These are phyloP conservation scores for Pocillopora grandis DNA, from an alignment of 92 coral and sea anemone genomes.

Conservation along the genomic window DNA sequence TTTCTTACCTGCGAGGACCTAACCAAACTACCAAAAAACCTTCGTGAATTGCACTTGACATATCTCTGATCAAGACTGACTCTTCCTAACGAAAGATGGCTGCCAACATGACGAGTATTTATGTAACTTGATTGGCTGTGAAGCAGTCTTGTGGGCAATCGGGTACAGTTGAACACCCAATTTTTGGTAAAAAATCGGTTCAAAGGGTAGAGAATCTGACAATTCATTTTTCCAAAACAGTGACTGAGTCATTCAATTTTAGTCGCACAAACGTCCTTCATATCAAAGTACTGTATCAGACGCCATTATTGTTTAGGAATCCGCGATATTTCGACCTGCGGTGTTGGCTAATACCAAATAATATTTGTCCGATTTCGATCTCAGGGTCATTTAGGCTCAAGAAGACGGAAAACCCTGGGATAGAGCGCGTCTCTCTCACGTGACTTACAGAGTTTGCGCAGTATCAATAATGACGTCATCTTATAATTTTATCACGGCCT, in stretches of 20 bases:
- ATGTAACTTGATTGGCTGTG: conserved; percentile 9
- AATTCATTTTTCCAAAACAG: conserved; percentile 23
- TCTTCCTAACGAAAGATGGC: background rate
- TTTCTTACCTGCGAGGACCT: conserved; percentile 25
- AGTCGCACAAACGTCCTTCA: no score
- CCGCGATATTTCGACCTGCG: conserved; percentile 25
- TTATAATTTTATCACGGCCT: conserved; percentile 3
- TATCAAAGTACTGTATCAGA: background rate
- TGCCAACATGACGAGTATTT: background rate
- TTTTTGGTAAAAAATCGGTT: conserved; percentile 6
- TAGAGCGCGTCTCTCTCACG: background rate
- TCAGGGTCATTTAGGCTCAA: background rate
- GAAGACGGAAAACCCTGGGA: background rate
- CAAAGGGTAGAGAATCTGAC: background rate
- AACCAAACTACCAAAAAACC: conserved; percentile 7
- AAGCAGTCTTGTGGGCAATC: conserved; percentile 10
- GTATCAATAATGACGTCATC: conserved; percentile 56
- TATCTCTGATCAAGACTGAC: background rate
- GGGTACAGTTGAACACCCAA: background rate
- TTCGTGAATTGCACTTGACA: conserved; percentile 1
- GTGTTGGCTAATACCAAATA: background rate
- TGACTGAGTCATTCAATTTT: background rate
- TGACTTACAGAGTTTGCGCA: conserved; percentile 67
- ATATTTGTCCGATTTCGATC: background rate
- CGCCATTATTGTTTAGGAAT: background rate